A percentile compares a stretch with the other conserved stretches of the same genome.
Conservation (phyloP, 2,888 invertebrate genomes). For the Pachycephus smyrnensis region DNA sequence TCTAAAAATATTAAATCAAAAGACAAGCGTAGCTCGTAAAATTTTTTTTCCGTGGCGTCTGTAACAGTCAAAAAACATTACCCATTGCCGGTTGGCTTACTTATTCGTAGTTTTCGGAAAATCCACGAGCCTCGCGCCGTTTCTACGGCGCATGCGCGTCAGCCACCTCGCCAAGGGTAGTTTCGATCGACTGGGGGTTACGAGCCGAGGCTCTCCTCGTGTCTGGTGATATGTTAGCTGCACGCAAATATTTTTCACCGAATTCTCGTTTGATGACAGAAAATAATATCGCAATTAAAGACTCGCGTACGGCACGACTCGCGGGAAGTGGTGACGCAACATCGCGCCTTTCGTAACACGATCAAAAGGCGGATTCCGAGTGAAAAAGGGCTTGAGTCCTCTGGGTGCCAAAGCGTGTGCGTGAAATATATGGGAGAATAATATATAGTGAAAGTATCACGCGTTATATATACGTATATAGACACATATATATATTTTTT, state of each 20-base stretch:
- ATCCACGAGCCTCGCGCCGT: constrained; percentile 34
- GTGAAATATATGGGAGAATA: background rate
- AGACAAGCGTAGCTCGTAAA: background rate
- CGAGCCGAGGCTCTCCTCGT: constrained; percentile 25
- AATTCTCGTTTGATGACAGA: constrained; percentile 19
- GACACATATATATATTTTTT: background rate
- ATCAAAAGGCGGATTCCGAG: background rate
- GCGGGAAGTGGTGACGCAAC: background rate
- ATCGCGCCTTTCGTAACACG: background rate
- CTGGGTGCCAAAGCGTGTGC: background rate
- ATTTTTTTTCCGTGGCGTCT: background rate
- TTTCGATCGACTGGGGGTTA: constrained; percentile 51
- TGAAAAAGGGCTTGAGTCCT: background rate
- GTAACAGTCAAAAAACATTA: background rate
- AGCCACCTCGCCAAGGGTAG: constrained; percentile 32
- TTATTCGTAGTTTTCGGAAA: background rate
- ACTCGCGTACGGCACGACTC: background rate
- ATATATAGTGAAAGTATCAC: background rate
- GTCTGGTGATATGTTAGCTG: constrained; percentile 20
- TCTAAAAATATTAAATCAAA: background rate
- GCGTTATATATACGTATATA: background rate
- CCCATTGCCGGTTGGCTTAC: background rate
- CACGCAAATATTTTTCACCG: constrained; percentile 11
- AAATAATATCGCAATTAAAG: constrained; percentile 3
- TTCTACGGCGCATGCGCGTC: constrained; percentile 35